Evolutionary conservation across 2,113 vertebrate species (phyloP).

Genomic region (Chloebia gouldiae): DNA sequence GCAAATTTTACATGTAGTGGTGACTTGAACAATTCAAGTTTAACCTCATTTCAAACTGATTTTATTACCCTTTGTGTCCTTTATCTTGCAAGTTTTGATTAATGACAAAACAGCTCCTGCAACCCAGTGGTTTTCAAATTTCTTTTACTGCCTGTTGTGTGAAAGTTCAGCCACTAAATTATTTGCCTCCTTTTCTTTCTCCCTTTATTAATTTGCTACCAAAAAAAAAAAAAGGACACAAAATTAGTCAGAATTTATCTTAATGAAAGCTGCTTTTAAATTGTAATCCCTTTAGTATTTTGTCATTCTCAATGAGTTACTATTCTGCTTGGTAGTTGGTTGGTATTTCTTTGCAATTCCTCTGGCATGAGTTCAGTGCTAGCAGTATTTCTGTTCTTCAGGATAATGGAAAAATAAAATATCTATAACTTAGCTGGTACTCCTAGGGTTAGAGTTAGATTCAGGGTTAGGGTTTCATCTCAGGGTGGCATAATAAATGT

Average conservation of each 20-base stretch:
- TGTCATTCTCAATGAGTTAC: neutral
- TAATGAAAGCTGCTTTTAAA: neutral
- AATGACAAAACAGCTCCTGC: neutral
- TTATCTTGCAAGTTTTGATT: neutral
- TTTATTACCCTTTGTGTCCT: neutral
- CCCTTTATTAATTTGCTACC: neutral
- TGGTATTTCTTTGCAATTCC: neutral
- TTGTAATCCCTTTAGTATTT: neutral
- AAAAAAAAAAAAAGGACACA: neutral
- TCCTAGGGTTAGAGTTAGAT: neutral
- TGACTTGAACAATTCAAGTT: neutral
- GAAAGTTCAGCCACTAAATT: neutral
- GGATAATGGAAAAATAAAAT: constrained; percentile 1
- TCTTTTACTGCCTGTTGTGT: neutral
- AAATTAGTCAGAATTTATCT: neutral
- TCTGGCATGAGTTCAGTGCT: neutral
- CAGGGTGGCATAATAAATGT: neutral
- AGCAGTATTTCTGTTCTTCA: neutral
- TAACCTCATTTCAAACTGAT: neutral
- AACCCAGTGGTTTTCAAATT: neutral
- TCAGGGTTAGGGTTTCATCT: constrained; percentile 3
- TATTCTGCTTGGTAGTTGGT: neutral
- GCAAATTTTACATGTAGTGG: neutral
- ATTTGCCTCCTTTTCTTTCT: neutral
- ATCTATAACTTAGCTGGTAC: neutral